These are phyloP conservation scores for Osmoderma eremita DNA, from an alignment of 2,888 invertebrate genomes.

Conservation along the genomic window DNA sequence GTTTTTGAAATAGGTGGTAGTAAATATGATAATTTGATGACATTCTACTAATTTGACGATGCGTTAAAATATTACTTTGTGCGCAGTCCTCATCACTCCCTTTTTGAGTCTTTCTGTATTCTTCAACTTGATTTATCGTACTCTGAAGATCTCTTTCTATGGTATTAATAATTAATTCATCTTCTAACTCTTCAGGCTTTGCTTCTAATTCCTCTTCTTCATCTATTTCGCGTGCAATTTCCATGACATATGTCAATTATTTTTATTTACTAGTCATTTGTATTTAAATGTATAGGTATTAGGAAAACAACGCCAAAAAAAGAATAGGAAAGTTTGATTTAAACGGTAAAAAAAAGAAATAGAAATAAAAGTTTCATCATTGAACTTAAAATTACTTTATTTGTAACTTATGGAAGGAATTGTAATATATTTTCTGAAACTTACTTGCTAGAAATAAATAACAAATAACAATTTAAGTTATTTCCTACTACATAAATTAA, in stretches of 20 bases:
- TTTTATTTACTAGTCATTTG: background rate
- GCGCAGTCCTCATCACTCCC: constrained; percentile 41
- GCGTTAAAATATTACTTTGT: constrained; percentile 32
- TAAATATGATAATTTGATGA: background rate
- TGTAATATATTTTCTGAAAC: no score
- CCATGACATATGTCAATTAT: constrained; percentile 29
- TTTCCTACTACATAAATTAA: constrained; percentile 9
- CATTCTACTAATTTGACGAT: background rate
- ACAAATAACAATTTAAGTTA: no score
- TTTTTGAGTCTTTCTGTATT: constrained; percentile 35
- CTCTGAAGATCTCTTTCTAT: constrained; percentile 45
- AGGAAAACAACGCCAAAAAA: background rate
- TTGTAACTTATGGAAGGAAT: no score
- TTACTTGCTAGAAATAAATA: no score
- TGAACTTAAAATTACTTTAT: no score
- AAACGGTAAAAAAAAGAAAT: no score
- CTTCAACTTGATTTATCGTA: constrained; percentile 43
- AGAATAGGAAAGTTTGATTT: no score
- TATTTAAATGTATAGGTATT: background rate
- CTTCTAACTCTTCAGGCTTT: constrained; percentile 33
- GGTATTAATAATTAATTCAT: constrained; percentile 21
- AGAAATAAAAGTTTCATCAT: no score
- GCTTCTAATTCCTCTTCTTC: constrained; percentile 42
- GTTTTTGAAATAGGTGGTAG: background rate
- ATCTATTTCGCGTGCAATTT: constrained; percentile 29